These are phyloP conservation scores for Opisthocomus hoazin DNA, from an alignment of 2,113 vertebrate genomes.

Conservation along the genomic window DNA sequence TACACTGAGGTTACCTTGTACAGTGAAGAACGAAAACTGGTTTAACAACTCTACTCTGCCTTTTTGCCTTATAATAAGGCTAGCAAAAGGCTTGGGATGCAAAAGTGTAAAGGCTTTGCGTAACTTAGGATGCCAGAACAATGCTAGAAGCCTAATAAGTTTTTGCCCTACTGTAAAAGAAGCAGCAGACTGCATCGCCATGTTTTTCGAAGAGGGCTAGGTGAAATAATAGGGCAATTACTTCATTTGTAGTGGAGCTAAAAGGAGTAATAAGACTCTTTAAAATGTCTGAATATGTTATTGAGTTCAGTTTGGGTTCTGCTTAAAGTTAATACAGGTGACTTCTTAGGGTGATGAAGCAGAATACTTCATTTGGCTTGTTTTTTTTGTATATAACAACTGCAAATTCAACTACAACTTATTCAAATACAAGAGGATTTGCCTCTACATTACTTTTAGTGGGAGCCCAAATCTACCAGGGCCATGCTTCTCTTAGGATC, in stretches of 20 bases:
- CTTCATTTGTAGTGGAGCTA: not conserved
- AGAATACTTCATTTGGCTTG: not conserved
- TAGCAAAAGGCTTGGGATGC: not conserved
- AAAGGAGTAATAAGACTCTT: not conserved
- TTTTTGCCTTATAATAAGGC: not conserved
- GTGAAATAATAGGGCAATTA: not conserved
- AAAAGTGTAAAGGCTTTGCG: not conserved
- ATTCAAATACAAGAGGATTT: not conserved
- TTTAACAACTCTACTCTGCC: not conserved
- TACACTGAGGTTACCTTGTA: not conserved
- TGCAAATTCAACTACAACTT: too few species aligned
- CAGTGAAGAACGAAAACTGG: not conserved
- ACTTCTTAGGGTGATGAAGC: not conserved
- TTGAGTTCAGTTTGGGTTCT: not conserved
- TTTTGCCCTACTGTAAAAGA: not conserved
- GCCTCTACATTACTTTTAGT: not conserved
- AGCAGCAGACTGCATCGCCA: not conserved
- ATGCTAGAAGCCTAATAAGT: not conserved
- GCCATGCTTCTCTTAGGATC: not conserved
- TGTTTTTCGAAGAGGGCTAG: not conserved
- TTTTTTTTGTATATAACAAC: not conserved
- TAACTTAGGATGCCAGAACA: not conserved
- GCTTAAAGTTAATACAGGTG: not conserved
- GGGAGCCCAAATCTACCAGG: not conserved
- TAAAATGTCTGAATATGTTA: not conserved